Base-by-base conservation (phyloP, 2,113 vertebrate species). In the Promerops cafer region DNA sequence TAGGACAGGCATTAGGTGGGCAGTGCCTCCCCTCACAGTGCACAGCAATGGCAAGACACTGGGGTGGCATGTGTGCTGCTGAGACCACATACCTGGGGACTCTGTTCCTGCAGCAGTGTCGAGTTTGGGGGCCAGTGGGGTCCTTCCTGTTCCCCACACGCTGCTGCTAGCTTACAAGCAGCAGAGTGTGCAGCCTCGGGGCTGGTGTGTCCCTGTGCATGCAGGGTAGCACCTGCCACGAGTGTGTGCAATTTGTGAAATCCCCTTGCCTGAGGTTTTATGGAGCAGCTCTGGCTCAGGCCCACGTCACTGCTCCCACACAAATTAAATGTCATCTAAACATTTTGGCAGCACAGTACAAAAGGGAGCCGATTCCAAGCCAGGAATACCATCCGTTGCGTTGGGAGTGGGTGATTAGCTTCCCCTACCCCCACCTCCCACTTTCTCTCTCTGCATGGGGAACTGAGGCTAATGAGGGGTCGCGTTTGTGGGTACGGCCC, bases 311-410 rank as follows among this genome's bases (percentile, higher is more conserved):
- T 33, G 91, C 87, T 94, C 95, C 87, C 75, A 91, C 94, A 76
- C 93, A 90, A 89, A 90, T 54, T 63, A 95, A 96, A 95, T 96
- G 90, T 50, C 92, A 86, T 70, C 92, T 47, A 90, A 97, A 95
- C 71, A 31, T 78, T 93, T 94, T 92, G 93, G 75, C 93, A 90
- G 75, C 6, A 1, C 18, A 35, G 20, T 64, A 77, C 59, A 79
- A 87, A 88, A 85, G 80, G 24, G 45, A 95, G 69, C 47, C 30
- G 54, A 66, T 66, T 86, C 59, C 54, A 71, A 93, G 76, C 56
- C 52, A 95, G 92, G 87, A 95, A 95, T 94, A 94, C 90, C 93
- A 93, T 49, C 64, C 66, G 10, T 19, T 86, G 82, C 35, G 50
- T n/a, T 94, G 85, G 71, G 85, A 93, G 88, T 6, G 54, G 66